A percentile compares a stretch with the other conserved stretches of the same genome.
Evolutionary conservation across 2,888 invertebrate species (phyloP).

Genomic region (Rutpela maculata): DNA sequence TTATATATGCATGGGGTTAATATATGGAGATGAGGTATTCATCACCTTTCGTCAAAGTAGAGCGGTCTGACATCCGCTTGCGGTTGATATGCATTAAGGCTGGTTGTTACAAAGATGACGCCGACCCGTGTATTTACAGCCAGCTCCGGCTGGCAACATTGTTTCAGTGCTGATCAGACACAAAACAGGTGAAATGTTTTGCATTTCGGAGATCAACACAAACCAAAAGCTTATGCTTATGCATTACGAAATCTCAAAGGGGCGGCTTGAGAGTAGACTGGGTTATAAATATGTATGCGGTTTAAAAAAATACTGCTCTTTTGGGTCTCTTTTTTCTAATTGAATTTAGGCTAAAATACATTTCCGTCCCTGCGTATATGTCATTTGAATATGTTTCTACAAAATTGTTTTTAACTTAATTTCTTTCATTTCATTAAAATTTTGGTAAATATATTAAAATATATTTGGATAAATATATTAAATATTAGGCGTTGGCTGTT

Average conservation of each 20-base stretch:
- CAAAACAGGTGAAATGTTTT: slow-evolving; percentile 29
- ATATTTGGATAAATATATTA: too few relatives aligned
- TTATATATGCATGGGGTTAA: slow-evolving; percentile 53
- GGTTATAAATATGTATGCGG: slow-evolving; percentile 26
- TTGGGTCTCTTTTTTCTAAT: slow-evolving; percentile 14
- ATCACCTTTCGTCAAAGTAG: slow-evolving; percentile 42
- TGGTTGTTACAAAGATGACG: slow-evolving; percentile 33
- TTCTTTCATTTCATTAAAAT: too few relatives aligned
- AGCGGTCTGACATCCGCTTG: slow-evolving; percentile 40
- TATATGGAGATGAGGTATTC: slow-evolving; percentile 49
- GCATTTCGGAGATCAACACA: slow-evolving; percentile 29
- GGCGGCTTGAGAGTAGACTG: slow-evolving; percentile 10
- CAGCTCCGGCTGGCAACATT: slow-evolving; percentile 24
- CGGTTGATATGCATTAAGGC: slow-evolving; percentile 42
- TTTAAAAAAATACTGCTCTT: slow-evolving; percentile 23
- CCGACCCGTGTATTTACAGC: slow-evolving; percentile 32
- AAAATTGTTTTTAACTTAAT: neutral
- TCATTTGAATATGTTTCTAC: neutral
- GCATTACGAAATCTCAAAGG: slow-evolving; percentile 38
- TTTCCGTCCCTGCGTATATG: neutral
- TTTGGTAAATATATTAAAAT: too few relatives aligned
- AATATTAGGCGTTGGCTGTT: too few relatives aligned
- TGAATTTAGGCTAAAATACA: neutral
- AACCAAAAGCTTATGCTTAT: slow-evolving; percentile 42
- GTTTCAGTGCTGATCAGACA: slow-evolving; percentile 32